Base-by-base conservation (phyloP, 2,797 vertebrate genomes). In the Bovichtus variegatus region DNA sequence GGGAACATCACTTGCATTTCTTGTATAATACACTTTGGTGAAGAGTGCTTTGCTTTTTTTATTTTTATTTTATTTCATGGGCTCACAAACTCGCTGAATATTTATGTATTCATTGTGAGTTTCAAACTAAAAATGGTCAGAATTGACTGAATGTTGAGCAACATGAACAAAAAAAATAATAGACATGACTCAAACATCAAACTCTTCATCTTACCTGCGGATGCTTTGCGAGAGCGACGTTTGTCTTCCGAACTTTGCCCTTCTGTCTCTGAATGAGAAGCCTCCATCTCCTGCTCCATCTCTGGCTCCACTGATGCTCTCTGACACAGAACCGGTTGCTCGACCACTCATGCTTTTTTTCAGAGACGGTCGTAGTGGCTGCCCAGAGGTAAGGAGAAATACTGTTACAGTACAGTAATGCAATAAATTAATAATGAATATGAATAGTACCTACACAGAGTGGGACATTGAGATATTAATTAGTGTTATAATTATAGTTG, bases 221-320 rank as follows among this genome's bases (percentile, higher is more conserved):
- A 99, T 99, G 90, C 97, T 99, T 89, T 99, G 97, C 23, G 98
- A 97, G 49, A 99, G 93, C 2, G 97, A 99, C 0, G 97, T 96
- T 88, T 98, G 97, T 68, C 97, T 92, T 10, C 86, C 92, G 77
- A 97, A 96, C 58, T 92, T 92, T 0, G 94, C 87, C 41, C 68
- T 78, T 63, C 93, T 87, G 0, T 95, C 94, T 89, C 50, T 27
- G 15, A 67, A 77, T n/a, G 3, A 68, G 2, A 76, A 71, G 46
- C 86, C 89, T 69, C 87, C 93, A 19, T 94, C 92, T 46, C 67
- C 83, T 0, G 61, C 89, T 61, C 87, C 93, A 19, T 94, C 92
- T 47, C 71, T 80, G 0, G 67, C 68, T 76, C 84, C 89, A 23
- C 47, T 46, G 27, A 77, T 2, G 46, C 84, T 83, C 50, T 93